Evolutionary conservation across 2,113 vertebrate species (phyloP).

Genomic region (Tretioscincus oriximinensis): DNA sequence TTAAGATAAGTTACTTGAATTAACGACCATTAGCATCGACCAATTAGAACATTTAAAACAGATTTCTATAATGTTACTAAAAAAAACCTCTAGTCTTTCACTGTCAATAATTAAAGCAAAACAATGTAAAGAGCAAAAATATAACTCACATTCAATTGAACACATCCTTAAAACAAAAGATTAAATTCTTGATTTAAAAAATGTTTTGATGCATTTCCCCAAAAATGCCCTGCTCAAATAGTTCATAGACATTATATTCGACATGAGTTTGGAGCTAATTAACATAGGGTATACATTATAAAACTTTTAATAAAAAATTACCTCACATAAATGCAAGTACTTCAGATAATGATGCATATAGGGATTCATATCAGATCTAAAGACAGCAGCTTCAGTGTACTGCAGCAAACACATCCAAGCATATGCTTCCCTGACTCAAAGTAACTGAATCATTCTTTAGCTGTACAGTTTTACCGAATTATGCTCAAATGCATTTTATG

Average conservation of each 20-base stretch:
- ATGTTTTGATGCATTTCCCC: constrained; percentile 2
- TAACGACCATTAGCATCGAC: neutral
- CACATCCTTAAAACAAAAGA: neutral
- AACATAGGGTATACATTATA: constrained; percentile 11
- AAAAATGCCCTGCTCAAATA: neutral
- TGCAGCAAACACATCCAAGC: constrained; percentile 2
- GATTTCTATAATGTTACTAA: constrained; percentile 1
- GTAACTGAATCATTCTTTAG: constrained; percentile 34
- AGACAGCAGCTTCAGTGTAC: neutral
- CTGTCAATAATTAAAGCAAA: neutral
- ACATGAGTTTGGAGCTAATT: constrained; percentile 4
- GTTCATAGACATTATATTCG: constrained; percentile 8
- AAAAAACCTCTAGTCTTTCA: neutral
- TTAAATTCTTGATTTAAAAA: constrained; percentile 11
- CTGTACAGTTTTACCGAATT: constrained; percentile 48
- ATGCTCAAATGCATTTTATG: constrained; percentile 43
- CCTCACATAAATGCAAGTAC: constrained; percentile 64
- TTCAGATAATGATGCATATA: constrained; percentile 64
- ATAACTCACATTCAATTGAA: constrained; percentile 30
- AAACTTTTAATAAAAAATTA: constrained; percentile 57
- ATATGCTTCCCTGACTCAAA: constrained; percentile 44
- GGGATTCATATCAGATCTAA: constrained; percentile 10
- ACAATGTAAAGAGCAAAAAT: neutral
- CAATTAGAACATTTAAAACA: neutral
- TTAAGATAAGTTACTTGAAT: neutral